Base-by-base conservation (phyloP, 2,888 invertebrate genomes). In the Eupithecia subfuscata region DNA sequence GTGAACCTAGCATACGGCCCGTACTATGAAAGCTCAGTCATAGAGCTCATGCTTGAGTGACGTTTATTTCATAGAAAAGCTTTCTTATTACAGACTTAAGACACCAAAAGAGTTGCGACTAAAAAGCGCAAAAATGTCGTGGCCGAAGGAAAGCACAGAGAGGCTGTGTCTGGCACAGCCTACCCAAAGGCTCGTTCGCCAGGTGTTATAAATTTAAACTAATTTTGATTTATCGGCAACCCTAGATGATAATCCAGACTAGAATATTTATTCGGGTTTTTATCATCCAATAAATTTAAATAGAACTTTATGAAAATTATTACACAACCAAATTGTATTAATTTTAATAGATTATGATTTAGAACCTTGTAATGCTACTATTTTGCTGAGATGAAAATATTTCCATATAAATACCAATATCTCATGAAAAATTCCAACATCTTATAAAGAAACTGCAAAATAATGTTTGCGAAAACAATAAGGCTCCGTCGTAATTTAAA, bases 201-300 rank as follows among this genome's bases (percentile, higher is more conserved):
- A 75, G 67, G 65, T 75, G 64, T 34, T 52, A 73, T 40, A 70
- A 75, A 75, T 75, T 71, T 56, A 18, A 73, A 70, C 43, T 73
- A 70, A 67, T 73, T 65, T 73, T 70, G 72, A 75, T 75, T 73
- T 72, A 75, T 73, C n/a, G 72, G n/a, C 43, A 45, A 68, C 65
- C 60, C 56, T 43, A 70, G 52, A 71, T 69, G 34, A 73, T 70
- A 69, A 45, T 16, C 18, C 65, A 22, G 63, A 70, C 64, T 69
- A 30, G 30, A 12, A 43, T 70, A 73, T 73, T n/a, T n/a, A 75
- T 73, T 63, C 1, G 11, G 48, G 37, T 65, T 65, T 65, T 73
- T 70, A 30, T 40, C 52, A 56, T 14, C n/a, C 14, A 67, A 75
- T 65, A 65, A 69, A 75, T 48, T 69, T 9, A 40, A 52, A 68